phyloP scores from a whole-genome alignment of 1,140 invertebrate genomes.

The Sitophilus oryzae region DNA sequence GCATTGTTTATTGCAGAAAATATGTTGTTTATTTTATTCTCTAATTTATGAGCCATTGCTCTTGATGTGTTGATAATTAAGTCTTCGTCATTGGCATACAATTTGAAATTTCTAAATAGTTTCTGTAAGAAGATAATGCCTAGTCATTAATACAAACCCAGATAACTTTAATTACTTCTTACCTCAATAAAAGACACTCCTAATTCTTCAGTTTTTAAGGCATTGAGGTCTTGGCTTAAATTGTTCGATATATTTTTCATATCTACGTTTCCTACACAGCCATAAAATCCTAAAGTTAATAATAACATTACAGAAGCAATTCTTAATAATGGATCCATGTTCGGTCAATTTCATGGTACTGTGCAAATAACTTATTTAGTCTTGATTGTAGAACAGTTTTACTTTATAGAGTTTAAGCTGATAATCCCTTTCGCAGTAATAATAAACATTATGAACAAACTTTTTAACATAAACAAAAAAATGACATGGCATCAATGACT shows the following conservation, averaged over 20 bases:
- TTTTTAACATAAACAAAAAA: conserved; percentile 9
- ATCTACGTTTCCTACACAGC: conserved; percentile 16
- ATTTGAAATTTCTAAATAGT: conserved; percentile 47
- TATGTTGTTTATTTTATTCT: conserved; percentile 44
- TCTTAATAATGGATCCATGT: conserved; percentile 18
- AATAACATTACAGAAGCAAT: conserved; percentile 18
- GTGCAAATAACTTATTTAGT: not conserved
- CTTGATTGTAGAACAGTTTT: not conserved
- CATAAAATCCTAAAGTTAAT: conserved; percentile 6
- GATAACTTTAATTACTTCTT: conserved; percentile 5
- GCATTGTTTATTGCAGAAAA: conserved; percentile 40
- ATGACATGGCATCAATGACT: not conserved
- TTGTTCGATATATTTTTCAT: conserved; percentile 20
- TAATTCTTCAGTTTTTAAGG: conserved; percentile 49
- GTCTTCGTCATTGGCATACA: conserved; percentile 29
- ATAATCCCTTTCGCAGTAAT: not conserved
- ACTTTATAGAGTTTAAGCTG: not conserved
- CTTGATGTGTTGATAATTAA: conserved; percentile 38
- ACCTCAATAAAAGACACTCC: conserved; percentile 54
- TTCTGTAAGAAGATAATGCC: conserved; percentile 39
- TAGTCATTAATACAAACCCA: conserved; percentile 9
- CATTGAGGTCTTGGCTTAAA: conserved; percentile 15
- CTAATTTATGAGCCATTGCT: conserved; percentile 44
- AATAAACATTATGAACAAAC: not conserved
- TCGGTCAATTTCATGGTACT: conserved; percentile 16